Evolutionary conservation across 1,140 invertebrate genomes (phyloP), one percentile per base, ranked within the genome.

Genomic region (Halotydeus destructor): DNA sequence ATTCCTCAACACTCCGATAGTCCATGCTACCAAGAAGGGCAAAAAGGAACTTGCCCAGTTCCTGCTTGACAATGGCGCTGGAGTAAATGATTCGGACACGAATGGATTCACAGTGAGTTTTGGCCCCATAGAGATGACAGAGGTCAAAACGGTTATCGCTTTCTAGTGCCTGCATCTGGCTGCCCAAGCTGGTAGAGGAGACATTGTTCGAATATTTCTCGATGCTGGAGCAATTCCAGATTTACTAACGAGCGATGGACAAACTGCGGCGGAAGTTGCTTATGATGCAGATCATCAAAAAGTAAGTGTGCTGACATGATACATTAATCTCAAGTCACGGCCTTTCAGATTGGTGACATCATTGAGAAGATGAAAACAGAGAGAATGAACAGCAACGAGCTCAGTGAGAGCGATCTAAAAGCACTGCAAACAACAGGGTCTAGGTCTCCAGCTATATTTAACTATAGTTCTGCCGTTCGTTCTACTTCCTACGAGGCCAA

Each of bases 21-120:
- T 60, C 48, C 56, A 55, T 52, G 60, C 60, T 5, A 53, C 55
- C 2, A 49, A 54, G 38, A 57, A 58, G 44, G 59, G 59, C 12
- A 48, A 48, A 21, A 27, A 40, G 5, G 33, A 44, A 11, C 51
- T 61, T 14, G 48, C 55, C 5, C 43, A 55, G 28, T 41, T 48
- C 11, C 48, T 64, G 8, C 22, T 59, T 16, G 50, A 57, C 12
- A 28, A 43, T 43, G 53, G 53, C 16, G 57, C 56, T 30, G 52
- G 58, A 32, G 45, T 58, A 3, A 54, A 61, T 41, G 49, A 50
- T 41, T 52, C 56, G 42, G 60, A 64, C 38, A 53, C 41, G 26
- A 40, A 55, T 32, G 58, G 60, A 18, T 55, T 53, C 50, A 57
- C 52, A 21, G 61, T 63, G 52, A 53, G 58, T 26, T 28, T 47